Base-by-base conservation (phyloP, 2,113 vertebrate species). In the Pao palembangensis region DNA sequence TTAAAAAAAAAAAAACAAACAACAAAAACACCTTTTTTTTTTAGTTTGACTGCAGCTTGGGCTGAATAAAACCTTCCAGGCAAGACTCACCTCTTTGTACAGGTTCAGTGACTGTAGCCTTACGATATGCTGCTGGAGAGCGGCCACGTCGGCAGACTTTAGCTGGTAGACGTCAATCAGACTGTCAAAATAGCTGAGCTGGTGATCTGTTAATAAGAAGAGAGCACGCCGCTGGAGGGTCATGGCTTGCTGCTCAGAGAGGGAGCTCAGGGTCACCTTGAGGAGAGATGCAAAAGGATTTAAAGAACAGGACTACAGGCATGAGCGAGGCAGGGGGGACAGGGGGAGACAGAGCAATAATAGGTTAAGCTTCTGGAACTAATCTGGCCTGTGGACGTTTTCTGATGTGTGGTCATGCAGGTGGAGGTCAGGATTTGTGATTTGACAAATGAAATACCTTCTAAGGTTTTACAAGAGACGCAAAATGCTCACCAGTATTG, bases 81-180 rank as follows among this genome's bases (percentile, higher is more conserved):
- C 25, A 28, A 28, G 6, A 47, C 68, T 51, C 55, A 89, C 91
- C 82, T 90, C 89, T 79, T 85, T 88, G 71, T 88, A 88, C 50
- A 60, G 82, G 20, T 56, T 58, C 15, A 75, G 61, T 14, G 51
- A 52, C 23, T 86, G 86, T 41, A 92, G 51, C 21, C 17, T 58
- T 17, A 10, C 1, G 23, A 90, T 69, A 15, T 88, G 82, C 14
- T 44, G 61, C n/a, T 68, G 38, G 38, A 90, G 80, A 23, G 65
- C 16, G n/a, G 63, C 57, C 4, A 44, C 81, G 46, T 90, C 85
- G 71, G 91, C 43, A 3, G 73, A 72, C 21, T 3, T n/a, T 18
- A 92, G 87, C 12, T 87, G 84, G 71, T 88, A 92, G 57, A 89
- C 76, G 58, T 79, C 76, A 16, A 89, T 66, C 16, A 92, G 69